Evolutionary conservation across 2,888 invertebrate genomes (phyloP).

Genomic region (Malachius bipustulatus): DNA sequence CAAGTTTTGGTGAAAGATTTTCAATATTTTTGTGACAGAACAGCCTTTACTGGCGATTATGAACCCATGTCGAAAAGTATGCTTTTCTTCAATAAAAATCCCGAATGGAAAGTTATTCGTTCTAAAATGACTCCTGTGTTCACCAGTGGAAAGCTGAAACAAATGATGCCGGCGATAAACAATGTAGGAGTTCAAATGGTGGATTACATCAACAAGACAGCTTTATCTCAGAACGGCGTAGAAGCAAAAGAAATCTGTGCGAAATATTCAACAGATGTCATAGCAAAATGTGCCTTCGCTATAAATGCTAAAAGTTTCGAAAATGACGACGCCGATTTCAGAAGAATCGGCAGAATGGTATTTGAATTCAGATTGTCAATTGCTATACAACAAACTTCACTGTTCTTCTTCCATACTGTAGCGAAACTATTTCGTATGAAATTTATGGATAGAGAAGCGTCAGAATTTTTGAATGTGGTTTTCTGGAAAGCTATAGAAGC

Average conservation of each 20-base stretch:
- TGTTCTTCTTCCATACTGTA: slow-evolving; percentile 24
- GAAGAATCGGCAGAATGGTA: slow-evolving; percentile 28
- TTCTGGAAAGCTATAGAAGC: slow-evolving; percentile 25
- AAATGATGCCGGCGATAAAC: slow-evolving; percentile 40
- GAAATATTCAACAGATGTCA: slow-evolving; percentile 37
- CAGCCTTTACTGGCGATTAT: slow-evolving; percentile 33
- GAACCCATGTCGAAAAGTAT: slow-evolving; percentile 36
- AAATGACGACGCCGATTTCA: slow-evolving; percentile 32
- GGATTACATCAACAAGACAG: slow-evolving; percentile 15
- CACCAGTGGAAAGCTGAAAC: slow-evolving; percentile 43
- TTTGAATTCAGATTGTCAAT: slow-evolving; percentile 26
- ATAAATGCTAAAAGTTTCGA: slow-evolving; percentile 34
- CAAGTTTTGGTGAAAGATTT: slow-evolving; percentile 39
- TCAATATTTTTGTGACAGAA: slow-evolving; percentile 38
- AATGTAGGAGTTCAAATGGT: slow-evolving; percentile 29
- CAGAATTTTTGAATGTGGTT: slow-evolving; percentile 23
- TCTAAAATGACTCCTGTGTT: slow-evolving; percentile 42
- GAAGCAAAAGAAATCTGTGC: slow-evolving; percentile 31
- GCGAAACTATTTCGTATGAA: slow-evolving; percentile 23
- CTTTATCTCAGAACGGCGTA: slow-evolving; percentile 9
- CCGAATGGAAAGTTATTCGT: slow-evolving; percentile 42
- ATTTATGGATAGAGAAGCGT: slow-evolving; percentile 22
- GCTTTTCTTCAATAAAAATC: slow-evolving; percentile 37
- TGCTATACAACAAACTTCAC: slow-evolving; percentile 22
- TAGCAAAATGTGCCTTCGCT: slow-evolving; percentile 38